Evolutionary conservation across 2,113 vertebrate genomes (phyloP).

Genomic region (Callaeas wilsoni): DNA sequence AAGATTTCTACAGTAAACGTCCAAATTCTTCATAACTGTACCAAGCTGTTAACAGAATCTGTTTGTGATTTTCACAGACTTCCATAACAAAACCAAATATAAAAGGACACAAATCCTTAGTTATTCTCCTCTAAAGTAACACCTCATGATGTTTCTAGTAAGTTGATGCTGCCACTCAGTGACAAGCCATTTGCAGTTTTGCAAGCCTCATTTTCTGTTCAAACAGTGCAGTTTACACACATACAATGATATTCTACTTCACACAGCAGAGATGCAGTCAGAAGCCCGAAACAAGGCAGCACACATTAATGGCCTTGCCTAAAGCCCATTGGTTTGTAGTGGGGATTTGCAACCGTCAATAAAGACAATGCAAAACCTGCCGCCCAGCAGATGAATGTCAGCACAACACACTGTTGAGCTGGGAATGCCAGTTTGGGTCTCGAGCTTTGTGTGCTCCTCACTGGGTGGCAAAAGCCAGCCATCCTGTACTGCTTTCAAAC

Average conservation of each 20-base stretch:
- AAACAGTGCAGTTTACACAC: background rate
- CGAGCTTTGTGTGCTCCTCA: background rate
- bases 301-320: background rate
- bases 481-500: background rate
- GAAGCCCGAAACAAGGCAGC: slow-evolving; percentile 11
- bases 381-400: slow-evolving; percentile 5
- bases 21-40: background rate
- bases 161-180: background rate
- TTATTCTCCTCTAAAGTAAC: background rate
- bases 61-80: background rate
- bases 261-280: slow-evolving; percentile 10
- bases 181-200: background rate
- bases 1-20: background rate
- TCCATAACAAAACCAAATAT: background rate
- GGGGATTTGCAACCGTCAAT: background rate
- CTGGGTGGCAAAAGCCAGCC: slow-evolving; percentile 2
- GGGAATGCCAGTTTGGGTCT: background rate
- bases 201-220: slow-evolving; percentile 30
- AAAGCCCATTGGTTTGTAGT: slow-evolving; percentile 15
- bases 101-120: background rate
- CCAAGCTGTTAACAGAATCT: background rate
- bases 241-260: slow-evolving; percentile 20
- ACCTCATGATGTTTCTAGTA: slow-evolving; percentile 19
- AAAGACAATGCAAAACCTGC: slow-evolving; percentile 36
- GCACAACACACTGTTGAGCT: background rate